These are phyloP conservation scores for Calameuta pallipes DNA, from an alignment of 2,888 invertebrate species.

Conservation along the genomic window DNA sequence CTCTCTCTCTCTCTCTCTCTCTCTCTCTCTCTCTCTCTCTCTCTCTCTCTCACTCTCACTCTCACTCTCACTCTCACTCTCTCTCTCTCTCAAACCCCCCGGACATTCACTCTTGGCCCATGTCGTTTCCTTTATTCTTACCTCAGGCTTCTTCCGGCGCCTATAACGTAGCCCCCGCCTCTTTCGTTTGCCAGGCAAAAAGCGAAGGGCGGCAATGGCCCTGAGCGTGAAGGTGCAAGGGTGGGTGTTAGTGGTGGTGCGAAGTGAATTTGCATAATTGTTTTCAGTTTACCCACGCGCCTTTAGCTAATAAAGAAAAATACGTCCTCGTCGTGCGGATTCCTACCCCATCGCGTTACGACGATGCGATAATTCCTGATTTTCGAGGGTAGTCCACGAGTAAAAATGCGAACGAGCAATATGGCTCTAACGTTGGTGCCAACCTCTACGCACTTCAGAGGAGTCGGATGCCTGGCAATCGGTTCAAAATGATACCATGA, in stretches of 20 bases:
- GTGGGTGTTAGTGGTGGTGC: constrained; percentile 14
- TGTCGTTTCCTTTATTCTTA: not conserved
- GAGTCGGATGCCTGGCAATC: not conserved
- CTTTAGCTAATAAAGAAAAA: constrained; percentile 55
- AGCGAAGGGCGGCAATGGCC: not conserved
- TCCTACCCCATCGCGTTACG: not conserved
- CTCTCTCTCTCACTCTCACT: no score
- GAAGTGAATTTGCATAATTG: constrained; percentile 56
- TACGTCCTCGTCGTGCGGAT: constrained; percentile 37
- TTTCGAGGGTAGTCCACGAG: constrained; percentile 12
- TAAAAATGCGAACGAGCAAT: not conserved
- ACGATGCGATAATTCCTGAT: constrained; percentile 34
- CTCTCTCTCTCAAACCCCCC: not conserved
- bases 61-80: not conserved
- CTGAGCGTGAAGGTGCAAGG: not conserved
- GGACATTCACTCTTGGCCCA: not conserved
- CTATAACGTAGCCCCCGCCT: not conserved
- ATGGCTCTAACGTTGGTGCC: not conserved
- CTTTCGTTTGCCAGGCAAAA: not conserved
- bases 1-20: no score
- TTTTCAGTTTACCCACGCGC: constrained; percentile 49
- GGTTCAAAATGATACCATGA: not conserved
- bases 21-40: not conserved
- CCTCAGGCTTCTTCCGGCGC: not conserved
- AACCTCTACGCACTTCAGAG: not conserved